Percentiles rank a stretch among this genome's conserved stretches.
Evolutionary conservation across 2,113 vertebrate species (phyloP).

Genomic region (Synodontis membranacea): DNA sequence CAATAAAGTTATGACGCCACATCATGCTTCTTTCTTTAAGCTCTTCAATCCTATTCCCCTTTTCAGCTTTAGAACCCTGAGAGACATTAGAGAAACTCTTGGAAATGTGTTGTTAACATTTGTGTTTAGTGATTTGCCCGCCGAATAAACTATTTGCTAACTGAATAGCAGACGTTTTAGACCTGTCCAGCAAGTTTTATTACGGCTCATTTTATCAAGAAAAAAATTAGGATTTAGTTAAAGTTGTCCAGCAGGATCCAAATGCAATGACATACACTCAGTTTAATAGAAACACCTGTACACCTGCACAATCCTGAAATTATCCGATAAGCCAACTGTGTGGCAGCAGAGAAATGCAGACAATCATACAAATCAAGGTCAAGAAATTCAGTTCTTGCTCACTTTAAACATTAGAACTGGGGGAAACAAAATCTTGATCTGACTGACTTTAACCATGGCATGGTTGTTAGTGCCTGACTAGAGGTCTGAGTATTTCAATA

Average conservation of each 20-base stretch:
- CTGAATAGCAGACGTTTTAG: conserved; percentile 21
- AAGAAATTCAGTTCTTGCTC: not conserved
- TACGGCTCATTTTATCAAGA: conserved; percentile 9
- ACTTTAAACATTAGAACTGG: not conserved
- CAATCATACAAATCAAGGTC: not conserved
- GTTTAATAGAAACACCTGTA: not conserved
- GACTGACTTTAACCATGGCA: not conserved
- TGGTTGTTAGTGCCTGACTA: not conserved
- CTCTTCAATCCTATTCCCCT: not conserved
- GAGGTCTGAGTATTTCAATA: not conserved
- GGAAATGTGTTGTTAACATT: conserved; percentile 14
- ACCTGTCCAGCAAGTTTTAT: conserved; percentile 48
- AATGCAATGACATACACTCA: not conserved
- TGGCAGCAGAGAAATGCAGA: not conserved
- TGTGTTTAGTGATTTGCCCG: not conserved
- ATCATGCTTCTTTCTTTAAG: not conserved
- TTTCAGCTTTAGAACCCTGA: conserved; percentile 46
- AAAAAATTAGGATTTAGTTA: not conserved
- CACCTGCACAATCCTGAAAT: not conserved
- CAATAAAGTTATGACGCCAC: conserved; percentile 11
- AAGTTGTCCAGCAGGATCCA: not conserved
- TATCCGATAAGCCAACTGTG: not conserved
- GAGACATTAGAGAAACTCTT: conserved; percentile 23
- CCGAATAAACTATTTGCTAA: not conserved
- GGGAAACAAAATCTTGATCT: not conserved